These are phyloP conservation scores for Ceratina australensis DNA, from an alignment of 1,140 invertebrate species.

Conservation along the genomic window DNA sequence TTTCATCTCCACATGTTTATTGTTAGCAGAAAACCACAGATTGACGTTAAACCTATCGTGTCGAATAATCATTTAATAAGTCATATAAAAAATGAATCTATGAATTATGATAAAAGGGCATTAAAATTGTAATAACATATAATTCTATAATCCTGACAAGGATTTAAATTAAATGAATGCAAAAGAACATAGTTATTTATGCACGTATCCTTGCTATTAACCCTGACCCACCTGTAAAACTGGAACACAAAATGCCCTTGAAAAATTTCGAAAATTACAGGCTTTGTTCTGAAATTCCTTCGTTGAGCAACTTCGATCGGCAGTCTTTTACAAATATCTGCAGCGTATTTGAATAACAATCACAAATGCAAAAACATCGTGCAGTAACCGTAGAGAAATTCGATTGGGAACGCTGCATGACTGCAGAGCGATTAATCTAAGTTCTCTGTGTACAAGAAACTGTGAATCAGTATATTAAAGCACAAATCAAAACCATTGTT, in stretches of 20 bases:
- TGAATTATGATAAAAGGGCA: too few relatives aligned
- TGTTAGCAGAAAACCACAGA: too few relatives aligned
- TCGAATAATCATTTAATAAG: too few relatives aligned
- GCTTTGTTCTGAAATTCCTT: background rate
- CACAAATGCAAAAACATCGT: background rate
- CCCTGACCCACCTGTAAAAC: background rate
- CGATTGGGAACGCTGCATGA: background rate
- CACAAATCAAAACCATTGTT: slow-evolving; percentile 36
- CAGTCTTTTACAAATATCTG: background rate
- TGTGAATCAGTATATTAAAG: background rate
- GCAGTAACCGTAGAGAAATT: background rate
- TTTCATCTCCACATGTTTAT: too few relatives aligned
- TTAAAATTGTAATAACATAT: too few relatives aligned
- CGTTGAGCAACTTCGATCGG: background rate
- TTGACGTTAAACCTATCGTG: too few relatives aligned
- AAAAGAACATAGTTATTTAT: background rate
- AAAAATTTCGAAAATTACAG: slow-evolving; percentile 16
- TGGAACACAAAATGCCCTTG: background rate
- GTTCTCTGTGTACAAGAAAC: background rate
- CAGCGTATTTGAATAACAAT: background rate
- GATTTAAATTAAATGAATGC: background rate
- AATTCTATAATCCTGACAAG: too few relatives aligned
- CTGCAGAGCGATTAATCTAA: slow-evolving; percentile 13
- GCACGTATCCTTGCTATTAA: background rate
- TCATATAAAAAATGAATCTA: too few relatives aligned